Evolutionary conservation across 2,888 invertebrate genomes (phyloP), one percentile per base, ranked within the genome.

Genomic region (Eupithecia abbreviata): DNA sequence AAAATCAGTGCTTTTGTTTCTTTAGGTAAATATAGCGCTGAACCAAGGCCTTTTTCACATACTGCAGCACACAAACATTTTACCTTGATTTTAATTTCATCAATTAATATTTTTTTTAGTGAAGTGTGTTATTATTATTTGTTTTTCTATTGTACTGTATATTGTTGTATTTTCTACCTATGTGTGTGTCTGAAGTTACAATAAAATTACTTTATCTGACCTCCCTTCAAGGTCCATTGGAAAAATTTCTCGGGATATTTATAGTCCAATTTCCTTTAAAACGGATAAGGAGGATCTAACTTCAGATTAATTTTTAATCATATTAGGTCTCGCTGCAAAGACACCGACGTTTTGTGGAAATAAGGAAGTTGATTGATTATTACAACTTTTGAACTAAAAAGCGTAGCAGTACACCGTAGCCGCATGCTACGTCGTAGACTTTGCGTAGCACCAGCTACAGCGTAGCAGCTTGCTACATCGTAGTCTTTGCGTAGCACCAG

Each of bases 391-490:
- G 6, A 51, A 51, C n/a, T 2, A 51, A 51, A 51, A 51, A 55
- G n/a, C 9, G 18, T n/a, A 55, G n/a, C n/a, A 18, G 9, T 9
- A 58, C 55, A 58, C 18, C 55, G 55, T 58, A 58, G 55, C n/a
- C 7, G 7, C 18, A 9, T 12, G 62, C 66, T 66, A 45, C 67
- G 2, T 10, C n/a, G n/a, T 43, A 68, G 10, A n/a, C 0, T 68
- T n/a, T 7, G 43, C 18, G 67, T 9, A 68, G 67, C 45, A 68
- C n/a, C 1, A 18, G 65, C 72, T 75, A 58, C 75, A 70, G 12
- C 67, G 75, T 71, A 75, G 67, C 55, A 58, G 65, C 65, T 4
- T 12, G 10, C 9, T 70, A 70, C 62, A 18, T 51, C 66, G 41
- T 65, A 41, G 41, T n/a, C 6, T 6, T 41, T 2, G 30, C 13